These are phyloP conservation scores for Phainopepla nitens DNA, from an alignment of 2,113 vertebrate genomes.

Conservation along the genomic window DNA sequence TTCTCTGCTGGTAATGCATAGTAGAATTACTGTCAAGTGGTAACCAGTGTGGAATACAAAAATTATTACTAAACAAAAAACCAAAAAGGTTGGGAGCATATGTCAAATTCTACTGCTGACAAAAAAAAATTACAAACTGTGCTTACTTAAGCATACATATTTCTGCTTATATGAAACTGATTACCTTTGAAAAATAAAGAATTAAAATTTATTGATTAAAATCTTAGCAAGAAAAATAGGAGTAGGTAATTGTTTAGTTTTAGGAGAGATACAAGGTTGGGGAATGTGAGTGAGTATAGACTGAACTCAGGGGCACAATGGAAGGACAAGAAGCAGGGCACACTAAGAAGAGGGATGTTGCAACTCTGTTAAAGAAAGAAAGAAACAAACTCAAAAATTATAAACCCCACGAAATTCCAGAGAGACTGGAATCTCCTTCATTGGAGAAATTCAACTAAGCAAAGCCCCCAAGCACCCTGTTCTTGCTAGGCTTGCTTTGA, in stretches of 20 bases:
- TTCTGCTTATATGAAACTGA: background rate
- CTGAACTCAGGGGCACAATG: rapidly evolving
- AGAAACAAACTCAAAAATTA: background rate
- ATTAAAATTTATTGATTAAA: background rate
- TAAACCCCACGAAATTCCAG: background rate
- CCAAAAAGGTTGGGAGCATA: background rate
- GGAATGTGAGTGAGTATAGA: background rate
- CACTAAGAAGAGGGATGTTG: background rate
- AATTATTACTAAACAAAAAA: background rate
- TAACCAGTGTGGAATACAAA: background rate
- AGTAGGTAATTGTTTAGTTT: background rate
- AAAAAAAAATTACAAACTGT: background rate
- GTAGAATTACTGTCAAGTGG: background rate
- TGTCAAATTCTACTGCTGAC: background rate
- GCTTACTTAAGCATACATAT: background rate
- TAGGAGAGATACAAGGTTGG: background rate
- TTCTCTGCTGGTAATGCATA: background rate
- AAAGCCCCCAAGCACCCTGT: background rate
- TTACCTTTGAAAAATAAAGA: background rate
- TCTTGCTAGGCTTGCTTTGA: background rate
- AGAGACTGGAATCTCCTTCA: background rate
- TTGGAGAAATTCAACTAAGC: background rate
- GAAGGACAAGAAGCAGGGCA: background rate
- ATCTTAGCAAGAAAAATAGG: background rate
- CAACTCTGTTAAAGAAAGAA: background rate